These are phyloP conservation scores for Columbina picui DNA, from an alignment of 2,113 vertebrate genomes.

Conservation along the genomic window DNA sequence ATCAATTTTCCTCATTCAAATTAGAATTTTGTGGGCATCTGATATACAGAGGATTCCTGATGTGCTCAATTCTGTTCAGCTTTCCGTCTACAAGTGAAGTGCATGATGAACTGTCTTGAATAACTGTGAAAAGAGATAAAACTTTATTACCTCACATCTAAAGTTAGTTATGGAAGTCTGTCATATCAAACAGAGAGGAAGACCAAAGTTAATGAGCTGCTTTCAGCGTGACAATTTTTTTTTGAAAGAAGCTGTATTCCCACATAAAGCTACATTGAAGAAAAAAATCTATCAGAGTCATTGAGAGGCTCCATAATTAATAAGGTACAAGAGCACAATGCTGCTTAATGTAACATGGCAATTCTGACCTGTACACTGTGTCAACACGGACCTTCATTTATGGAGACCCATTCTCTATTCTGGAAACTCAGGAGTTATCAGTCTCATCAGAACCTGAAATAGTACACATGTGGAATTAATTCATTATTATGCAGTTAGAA, in stretches of 20 bases:
- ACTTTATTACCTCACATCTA: conserved; percentile 66
- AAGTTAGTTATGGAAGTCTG: conserved; percentile 65
- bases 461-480: neutral
- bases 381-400: conserved; percentile 60
- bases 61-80: neutral
- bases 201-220: conserved; percentile 73
- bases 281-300: conserved; percentile 40
- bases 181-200: conserved; percentile 60
- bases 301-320: conserved; percentile 69
- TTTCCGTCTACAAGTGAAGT: conserved; percentile 37
- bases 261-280: neutral
- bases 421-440: conserved; percentile 55
- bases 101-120: conserved; percentile 35
- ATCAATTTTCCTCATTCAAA: neutral
- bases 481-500: neutral
- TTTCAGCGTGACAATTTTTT: conserved; percentile 27
- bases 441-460: conserved; percentile 28
- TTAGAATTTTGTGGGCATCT: neutral
- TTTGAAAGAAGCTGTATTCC: conserved; percentile 58
- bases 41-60: neutral
- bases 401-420: conserved; percentile 5
- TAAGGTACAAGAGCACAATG: conserved; percentile 47
- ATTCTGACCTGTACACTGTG: conserved; percentile 39
- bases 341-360: conserved; percentile 67
- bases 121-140: conserved; percentile 70